Conservation (phyloP, 1,140 invertebrate genomes). For the Contarinia nasturtii region DNA sequence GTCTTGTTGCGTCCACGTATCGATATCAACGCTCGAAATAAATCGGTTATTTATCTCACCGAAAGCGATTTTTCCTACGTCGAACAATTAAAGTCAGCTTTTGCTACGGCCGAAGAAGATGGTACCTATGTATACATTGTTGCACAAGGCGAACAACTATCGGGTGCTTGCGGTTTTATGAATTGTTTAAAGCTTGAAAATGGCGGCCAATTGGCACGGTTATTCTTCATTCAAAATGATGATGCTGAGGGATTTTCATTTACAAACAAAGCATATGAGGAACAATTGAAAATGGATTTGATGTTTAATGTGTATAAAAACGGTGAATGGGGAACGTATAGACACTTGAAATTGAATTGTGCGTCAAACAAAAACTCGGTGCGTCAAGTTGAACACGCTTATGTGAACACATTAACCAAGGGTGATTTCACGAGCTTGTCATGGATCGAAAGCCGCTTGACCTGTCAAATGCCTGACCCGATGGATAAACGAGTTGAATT, state of each 20-base stretch:
- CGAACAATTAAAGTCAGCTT: slow-evolving; percentile 49
- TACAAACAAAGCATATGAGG: slow-evolving; percentile 31
- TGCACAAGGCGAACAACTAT: slow-evolving; percentile 40
- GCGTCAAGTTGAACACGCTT: slow-evolving; percentile 68
- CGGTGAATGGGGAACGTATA: slow-evolving; percentile 65
- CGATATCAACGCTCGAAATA: slow-evolving; percentile 16
- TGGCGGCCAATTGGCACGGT: slow-evolving; percentile 53
- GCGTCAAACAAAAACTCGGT: slow-evolving; percentile 40
- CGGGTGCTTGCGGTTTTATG: slow-evolving; percentile 68
- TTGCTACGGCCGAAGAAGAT: slow-evolving; percentile 36
- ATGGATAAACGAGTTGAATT: slow-evolving; percentile 29
- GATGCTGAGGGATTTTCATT: slow-evolving; percentile 39
- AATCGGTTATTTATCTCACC: slow-evolving; percentile 26
- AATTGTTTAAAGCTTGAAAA: slow-evolving; percentile 76
- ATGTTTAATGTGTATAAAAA: slow-evolving; percentile 64
- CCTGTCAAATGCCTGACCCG: slow-evolving; percentile 25
- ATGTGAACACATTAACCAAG: slow-evolving; percentile 73
- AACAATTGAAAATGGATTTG: slow-evolving; percentile 55
- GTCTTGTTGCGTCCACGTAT: slow-evolving; percentile 34
- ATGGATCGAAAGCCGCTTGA: slow-evolving; percentile 80
- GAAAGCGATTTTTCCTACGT: slow-evolving; percentile 65
- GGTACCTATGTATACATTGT: slow-evolving; percentile 46
- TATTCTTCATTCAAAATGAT: slow-evolving; percentile 44
- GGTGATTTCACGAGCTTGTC: slow-evolving; percentile 84
- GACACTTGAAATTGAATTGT: slow-evolving; percentile 47